phyloP scores from a whole-genome alignment of 1,140 invertebrate genomes.

The Eciton burchellii region DNA sequence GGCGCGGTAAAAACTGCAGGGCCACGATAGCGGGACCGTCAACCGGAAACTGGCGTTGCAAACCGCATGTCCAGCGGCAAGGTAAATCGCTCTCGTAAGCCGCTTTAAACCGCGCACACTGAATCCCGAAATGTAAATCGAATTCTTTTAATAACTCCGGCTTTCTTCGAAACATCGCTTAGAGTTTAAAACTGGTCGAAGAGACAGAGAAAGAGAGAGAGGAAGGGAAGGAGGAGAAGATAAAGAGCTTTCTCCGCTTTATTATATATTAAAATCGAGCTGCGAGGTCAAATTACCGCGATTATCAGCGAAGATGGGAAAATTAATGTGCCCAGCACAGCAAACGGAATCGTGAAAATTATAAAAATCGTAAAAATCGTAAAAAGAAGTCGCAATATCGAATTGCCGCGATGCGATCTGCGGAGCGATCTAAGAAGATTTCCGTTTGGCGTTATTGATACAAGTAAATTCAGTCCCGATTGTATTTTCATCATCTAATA shows the following conservation, averaged over 20 bases:
- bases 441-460: constrained; percentile 44
- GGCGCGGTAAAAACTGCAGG: background rate
- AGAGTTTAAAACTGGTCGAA: background rate
- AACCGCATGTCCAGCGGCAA: constrained; percentile 3
- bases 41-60: background rate
- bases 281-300: background rate
- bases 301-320: background rate
- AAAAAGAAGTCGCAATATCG: constrained; percentile 19
- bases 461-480: constrained; percentile 52
- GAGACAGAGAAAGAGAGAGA: too few species aligned
- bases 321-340: background rate
- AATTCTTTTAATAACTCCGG: background rate
- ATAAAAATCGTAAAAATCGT: constrained; percentile 14
- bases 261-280: background rate
- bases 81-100: constrained; percentile 18
- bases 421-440: constrained; percentile 7
- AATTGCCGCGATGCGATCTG: constrained; percentile 29
- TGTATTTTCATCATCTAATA: constrained; percentile 61
- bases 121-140: background rate
- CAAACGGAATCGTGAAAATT: background rate
- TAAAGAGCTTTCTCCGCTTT: background rate
- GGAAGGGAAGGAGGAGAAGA: too few species aligned
- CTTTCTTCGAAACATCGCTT: background rate
- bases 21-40: background rate
- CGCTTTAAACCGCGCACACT: background rate